phyloP scores from a whole-genome alignment of 2,797 vertebrate species.

The Chrosomus eos region DNA sequence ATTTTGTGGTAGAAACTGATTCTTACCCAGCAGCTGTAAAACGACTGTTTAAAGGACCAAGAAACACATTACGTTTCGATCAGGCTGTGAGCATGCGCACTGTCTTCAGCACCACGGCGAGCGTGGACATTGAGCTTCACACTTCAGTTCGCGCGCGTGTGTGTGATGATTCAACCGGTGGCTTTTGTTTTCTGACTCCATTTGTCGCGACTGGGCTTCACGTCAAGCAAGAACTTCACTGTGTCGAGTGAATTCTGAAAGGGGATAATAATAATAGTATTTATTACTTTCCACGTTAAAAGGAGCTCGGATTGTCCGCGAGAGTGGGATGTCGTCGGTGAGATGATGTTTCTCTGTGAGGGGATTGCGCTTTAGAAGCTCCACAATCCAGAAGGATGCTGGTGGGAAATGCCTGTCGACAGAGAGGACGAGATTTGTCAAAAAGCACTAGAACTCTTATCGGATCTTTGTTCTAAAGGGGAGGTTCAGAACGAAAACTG shows the following conservation, averaged over 20 bases:
- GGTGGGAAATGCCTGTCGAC: constrained; percentile 98
- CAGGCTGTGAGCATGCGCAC: constrained; percentile 17
- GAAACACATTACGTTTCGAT: not conserved
- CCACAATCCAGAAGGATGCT: constrained; percentile 92
- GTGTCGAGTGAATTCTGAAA: constrained; percentile 37
- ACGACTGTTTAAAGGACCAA: not conserved
- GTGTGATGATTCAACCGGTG: constrained; percentile 79
- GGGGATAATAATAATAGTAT: not conserved
- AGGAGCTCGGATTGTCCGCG: constrained; percentile 63
- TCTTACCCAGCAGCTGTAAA: not conserved
- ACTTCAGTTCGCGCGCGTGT: constrained; percentile 45
- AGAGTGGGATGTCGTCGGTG: constrained; percentile 69
- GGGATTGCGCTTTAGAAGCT: constrained; percentile 70
- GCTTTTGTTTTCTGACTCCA: constrained; percentile 55
- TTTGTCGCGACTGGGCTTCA: not conserved
- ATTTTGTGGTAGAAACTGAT: not conserved
- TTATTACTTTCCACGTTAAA: not conserved
- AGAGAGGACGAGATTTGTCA: constrained; percentile 98
- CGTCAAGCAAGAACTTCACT: not conserved
- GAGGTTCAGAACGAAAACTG: constrained; percentile 96
- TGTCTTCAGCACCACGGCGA: constrained; percentile 65
- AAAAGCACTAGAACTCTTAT: constrained; percentile 95
- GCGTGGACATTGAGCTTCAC: constrained; percentile 67
- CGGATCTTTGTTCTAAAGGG: constrained; percentile 93
- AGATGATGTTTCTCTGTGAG: constrained; percentile 70